These are phyloP conservation scores for Vanessa tameamea DNA, from an alignment of 1,140 invertebrate species.

Conservation along the genomic window DNA sequence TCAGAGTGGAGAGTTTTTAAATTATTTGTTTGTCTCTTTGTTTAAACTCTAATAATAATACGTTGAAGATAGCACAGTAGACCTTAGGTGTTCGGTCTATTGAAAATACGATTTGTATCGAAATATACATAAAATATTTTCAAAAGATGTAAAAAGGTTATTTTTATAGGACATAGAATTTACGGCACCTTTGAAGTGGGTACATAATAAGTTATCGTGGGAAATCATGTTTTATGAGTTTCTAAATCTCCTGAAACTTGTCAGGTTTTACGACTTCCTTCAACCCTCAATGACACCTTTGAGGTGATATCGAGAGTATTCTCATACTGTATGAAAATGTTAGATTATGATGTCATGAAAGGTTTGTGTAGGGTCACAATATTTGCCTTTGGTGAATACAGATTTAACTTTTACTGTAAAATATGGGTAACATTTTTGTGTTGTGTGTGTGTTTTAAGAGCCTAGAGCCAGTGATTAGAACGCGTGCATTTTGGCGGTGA, in stretches of 20 bases:
- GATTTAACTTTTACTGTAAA: too few species aligned
- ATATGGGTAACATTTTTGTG: too few species aligned
- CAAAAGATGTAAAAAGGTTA: not conserved
- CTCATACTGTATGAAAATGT: not conserved
- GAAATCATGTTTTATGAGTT: not conserved
- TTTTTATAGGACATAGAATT: slow-evolving; percentile 9
- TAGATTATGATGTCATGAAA: not conserved
- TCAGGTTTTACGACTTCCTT: slow-evolving; percentile 5
- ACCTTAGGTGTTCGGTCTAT: too few species aligned
- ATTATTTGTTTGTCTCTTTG: too few species aligned
- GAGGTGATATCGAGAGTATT: too few species aligned
- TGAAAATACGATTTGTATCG: not conserved
- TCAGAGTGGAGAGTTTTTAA: too few species aligned
- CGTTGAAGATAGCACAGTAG: too few species aligned
- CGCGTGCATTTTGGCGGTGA: too few species aligned
- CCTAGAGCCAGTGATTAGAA: too few species aligned
- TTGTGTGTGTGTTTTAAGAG: too few species aligned
- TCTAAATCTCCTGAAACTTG: not conserved
- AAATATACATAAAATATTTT: not conserved
- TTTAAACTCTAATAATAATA: not conserved
- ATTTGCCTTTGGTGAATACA: too few species aligned
- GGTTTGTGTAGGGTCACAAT: not conserved
- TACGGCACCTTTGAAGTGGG: not conserved
- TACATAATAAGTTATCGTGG: slow-evolving; percentile 5
- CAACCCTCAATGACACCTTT: not conserved